phyloP scores from a whole-genome alignment of 2,888 invertebrate species.

The Trichacis sp. region DNA sequence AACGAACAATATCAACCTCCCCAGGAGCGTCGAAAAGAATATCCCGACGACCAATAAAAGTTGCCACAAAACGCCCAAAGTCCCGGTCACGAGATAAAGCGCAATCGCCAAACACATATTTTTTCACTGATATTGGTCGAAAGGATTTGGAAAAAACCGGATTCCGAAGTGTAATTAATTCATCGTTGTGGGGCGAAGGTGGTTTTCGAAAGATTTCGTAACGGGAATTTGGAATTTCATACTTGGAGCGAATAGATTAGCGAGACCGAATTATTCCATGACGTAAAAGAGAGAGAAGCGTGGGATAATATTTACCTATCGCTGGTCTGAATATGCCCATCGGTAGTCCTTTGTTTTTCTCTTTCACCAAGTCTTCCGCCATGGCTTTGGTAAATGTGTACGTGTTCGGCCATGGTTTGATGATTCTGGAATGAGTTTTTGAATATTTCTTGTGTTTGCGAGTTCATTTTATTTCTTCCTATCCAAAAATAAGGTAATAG shows the following conservation, averaged over 20 bases:
- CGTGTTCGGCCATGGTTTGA: constrained; percentile 83
- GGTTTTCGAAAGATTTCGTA: too few species aligned
- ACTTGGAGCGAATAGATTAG: too few species aligned
- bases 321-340: constrained; percentile 85
- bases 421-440: constrained; percentile 21
- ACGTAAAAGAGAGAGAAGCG: neutral
- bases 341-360: constrained; percentile 75
- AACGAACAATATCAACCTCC: neutral
- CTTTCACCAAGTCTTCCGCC: constrained; percentile 78
- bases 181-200: too few species aligned
- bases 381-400: constrained; percentile 90
- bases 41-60: constrained; percentile 40
- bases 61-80: constrained; percentile 44
- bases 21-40: constrained; percentile 36
- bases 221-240: too few species aligned
- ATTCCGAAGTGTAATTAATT: too few species aligned
- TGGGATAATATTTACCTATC: constrained; percentile 73
- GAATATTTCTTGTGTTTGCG: neutral
- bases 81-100: constrained; percentile 50
- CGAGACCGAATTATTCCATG: neutral
- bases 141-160: too few species aligned
- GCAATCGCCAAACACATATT: constrained; percentile 53
- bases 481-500: too few species aligned
- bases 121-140: too few species aligned
- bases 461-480: too few species aligned